A percentile compares a stretch with the other conserved stretches of the same genome.
phyloP scores from a whole-genome alignment of 1,140 invertebrate genomes.

The Apis mellifera region Amel_HAv3.1 CM009935.2:6612001-6612500 shows the following conservation, averaged over 20 bases:
- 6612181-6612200: conserved; percentile 97
- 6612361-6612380: background rate
- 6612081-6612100: conserved; percentile 97
- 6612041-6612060: conserved; percentile 70
- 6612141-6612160: conserved; percentile 99
- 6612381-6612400: background rate
- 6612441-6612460: conserved; percentile 94
- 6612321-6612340: conserved; percentile 85
- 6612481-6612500: conserved; percentile 94
- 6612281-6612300: conserved; percentile 92
- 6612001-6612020: background rate
- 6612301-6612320: conserved; percentile 84
- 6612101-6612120: conserved; percentile 99
- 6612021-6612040: conserved; percentile 8
- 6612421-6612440: conserved; percentile 87
- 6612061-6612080: conserved; percentile 98
- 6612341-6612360: background rate
- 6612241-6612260: conserved; percentile 96
- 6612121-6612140: conserved; percentile 96
- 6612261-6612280: conserved; percentile 96
- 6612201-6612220: conserved; percentile 97
- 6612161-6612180: conserved; percentile 97
- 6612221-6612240: conserved; percentile 95
- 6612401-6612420: conserved; percentile 29
- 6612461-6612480: conserved; percentile 97